Percentiles rank a stretch among this genome's conserved stretches.
phyloP scores from a whole-genome alignment of 2,888 invertebrate genomes.

The Dicyrtoma fusca region DNA sequence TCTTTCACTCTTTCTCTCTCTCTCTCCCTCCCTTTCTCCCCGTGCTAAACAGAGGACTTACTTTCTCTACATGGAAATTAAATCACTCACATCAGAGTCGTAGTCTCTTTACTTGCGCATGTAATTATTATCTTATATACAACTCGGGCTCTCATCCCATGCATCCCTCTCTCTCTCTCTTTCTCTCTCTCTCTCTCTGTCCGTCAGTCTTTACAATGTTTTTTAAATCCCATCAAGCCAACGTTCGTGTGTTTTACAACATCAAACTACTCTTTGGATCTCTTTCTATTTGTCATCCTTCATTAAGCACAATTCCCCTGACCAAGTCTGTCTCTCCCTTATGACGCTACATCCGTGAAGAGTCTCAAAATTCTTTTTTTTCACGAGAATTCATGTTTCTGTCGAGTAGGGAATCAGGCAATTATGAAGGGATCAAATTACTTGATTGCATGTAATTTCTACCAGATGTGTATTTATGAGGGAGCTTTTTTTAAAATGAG shows the following conservation, averaged over 20 bases:
- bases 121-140: conserved; percentile 33
- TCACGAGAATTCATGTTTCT: neutral
- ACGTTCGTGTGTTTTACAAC: conserved; percentile 8
- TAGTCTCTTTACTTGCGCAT: conserved; percentile 35
- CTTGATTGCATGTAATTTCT: conserved; percentile 26
- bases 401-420: neutral
- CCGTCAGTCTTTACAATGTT: no score
- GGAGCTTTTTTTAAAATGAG: conserved; percentile 12
- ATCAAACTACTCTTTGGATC: conserved; percentile 12
- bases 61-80: conserved; percentile 28
- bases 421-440: conserved; percentile 15
- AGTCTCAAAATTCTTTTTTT: conserved; percentile 2
- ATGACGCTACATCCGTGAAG: neutral
- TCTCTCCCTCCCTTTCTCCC: neutral
- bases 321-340: neutral
- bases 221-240: no score
- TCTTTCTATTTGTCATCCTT: conserved; percentile 13
- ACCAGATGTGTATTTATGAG: conserved; percentile 26
- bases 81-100: conserved; percentile 35
- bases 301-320: neutral
- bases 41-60: neutral
- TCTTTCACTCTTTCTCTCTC: conserved; percentile 10
- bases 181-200: no score
- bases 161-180: neutral
- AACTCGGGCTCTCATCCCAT: neutral